Evolutionary conservation across 1,140 invertebrate species (phyloP).

Genomic region (Anastrepha obliqua): DNA sequence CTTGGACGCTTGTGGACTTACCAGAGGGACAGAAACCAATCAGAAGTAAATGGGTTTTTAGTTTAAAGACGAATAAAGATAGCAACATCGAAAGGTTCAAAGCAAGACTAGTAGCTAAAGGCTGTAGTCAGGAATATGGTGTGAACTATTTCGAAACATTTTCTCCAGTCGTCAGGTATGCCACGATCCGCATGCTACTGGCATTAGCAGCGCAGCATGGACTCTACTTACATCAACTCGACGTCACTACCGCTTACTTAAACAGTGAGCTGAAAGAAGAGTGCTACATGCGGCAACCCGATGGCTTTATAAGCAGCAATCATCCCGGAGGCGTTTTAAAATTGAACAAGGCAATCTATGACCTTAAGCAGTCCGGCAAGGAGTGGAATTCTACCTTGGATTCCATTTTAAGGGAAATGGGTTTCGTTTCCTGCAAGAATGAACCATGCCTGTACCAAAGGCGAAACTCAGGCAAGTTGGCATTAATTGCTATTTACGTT

Average conservation of each 20-base stretch:
- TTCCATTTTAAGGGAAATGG: too few relatives aligned
- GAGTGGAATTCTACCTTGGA: too few relatives aligned
- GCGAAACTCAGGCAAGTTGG: too few relatives aligned
- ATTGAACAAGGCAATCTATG: constrained; percentile 52
- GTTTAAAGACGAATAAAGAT: constrained; percentile 26
- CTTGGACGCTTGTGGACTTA: constrained; percentile 63
- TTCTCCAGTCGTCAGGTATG: constrained; percentile 67
- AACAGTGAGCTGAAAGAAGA: constrained; percentile 73
- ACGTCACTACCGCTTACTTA: constrained; percentile 74
- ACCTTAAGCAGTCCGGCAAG: too few relatives aligned
- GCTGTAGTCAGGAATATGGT: constrained; percentile 67
- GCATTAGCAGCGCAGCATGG: constrained; percentile 62
- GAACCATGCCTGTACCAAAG: too few relatives aligned
- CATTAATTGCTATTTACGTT: too few relatives aligned
- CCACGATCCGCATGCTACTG: constrained; percentile 68
- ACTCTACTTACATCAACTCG: constrained; percentile 67
- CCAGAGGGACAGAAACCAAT: constrained; percentile 57
- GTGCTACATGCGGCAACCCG: constrained; percentile 57
- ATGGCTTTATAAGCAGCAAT: not conserved
- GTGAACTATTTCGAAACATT: constrained; percentile 72
- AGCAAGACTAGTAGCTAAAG: constrained; percentile 73
- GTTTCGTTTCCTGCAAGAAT: too few relatives aligned
- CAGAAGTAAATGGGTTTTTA: constrained; percentile 49
- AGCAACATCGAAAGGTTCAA: constrained; percentile 63
- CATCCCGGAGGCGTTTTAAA: not conserved